Evolutionary conservation across 2,113 vertebrate species (phyloP).

Genomic region (Malurus elegans): DNA sequence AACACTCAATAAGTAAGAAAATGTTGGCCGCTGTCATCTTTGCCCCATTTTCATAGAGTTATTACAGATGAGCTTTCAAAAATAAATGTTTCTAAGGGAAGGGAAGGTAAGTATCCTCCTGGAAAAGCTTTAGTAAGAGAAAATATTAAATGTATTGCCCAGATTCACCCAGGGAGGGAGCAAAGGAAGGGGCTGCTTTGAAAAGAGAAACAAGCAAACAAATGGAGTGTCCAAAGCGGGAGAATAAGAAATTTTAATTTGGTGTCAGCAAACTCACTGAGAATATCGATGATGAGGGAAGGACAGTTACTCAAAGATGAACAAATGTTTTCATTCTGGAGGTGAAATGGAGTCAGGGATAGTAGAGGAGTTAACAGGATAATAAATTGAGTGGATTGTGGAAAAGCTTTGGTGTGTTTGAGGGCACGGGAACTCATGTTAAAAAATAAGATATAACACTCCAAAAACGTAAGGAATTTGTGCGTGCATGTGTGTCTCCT

Average conservation of each 20-base stretch:
- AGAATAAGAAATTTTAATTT: not conserved
- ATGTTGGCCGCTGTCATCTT: not conserved
- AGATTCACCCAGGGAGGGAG: not conserved
- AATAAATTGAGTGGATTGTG: not conserved
- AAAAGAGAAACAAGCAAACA: not conserved
- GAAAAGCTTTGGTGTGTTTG: not conserved
- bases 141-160: not conserved
- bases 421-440: not conserved
- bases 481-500: not conserved
- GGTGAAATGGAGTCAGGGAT: not conserved
- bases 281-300: not conserved
- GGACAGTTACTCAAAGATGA: not conserved
- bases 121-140: not conserved
- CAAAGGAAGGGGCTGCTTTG: not conserved
- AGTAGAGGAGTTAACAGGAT: not conserved
- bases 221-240: accelerated
- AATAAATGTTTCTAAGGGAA: not conserved
- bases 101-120: not conserved
- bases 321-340: not conserved
- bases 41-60: not conserved
- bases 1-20: not conserved
- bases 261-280: not conserved
- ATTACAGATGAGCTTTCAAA: not conserved
- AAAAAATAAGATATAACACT: not conserved
- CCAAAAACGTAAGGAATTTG: not conserved